Conservation (phyloP, 2,113 vertebrate species). For the Lophura nycthemera region DNA sequence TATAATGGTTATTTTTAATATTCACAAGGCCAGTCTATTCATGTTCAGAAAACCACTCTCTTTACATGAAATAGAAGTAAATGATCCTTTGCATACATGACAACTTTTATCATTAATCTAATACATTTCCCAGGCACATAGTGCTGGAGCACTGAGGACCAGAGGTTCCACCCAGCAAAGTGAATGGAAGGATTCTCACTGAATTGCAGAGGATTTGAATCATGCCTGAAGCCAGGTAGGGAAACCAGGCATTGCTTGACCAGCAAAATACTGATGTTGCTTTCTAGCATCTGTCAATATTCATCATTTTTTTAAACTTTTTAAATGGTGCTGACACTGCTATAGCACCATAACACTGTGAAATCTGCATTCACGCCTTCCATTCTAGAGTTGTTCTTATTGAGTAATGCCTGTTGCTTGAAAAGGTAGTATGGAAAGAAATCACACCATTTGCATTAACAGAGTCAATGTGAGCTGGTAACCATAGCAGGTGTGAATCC, state of each 20-base stretch:
- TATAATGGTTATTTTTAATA: conserved; percentile 44
- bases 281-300: conserved; percentile 53
- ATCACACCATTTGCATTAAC: conserved; percentile 67
- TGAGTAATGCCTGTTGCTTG: conserved; percentile 42
- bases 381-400: conserved; percentile 66
- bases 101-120: conserved; percentile 31
- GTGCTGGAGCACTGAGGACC: background rate
- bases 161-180: background rate
- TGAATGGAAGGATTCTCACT: background rate
- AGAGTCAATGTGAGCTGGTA: conserved; percentile 26
- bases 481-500: conserved; percentile 39
- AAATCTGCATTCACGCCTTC: conserved; percentile 69
- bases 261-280: conserved; percentile 30
- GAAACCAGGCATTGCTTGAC: conserved; percentile 29
- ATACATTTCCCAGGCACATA: background rate
- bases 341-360: conserved; percentile 55
- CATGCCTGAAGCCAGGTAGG: background rate
- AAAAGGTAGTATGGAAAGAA: conserved; percentile 69
- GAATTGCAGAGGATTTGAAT: conserved; percentile 6
- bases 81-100: conserved; percentile 36
- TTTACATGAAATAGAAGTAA: conserved; percentile 45
- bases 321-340: conserved; percentile 65
- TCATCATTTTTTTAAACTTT: conserved; percentile 51
- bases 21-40: conserved; percentile 44
- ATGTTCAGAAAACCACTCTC: conserved; percentile 47